phyloP scores from a whole-genome alignment of 2,888 invertebrate genomes.

The Mantis religiosa region DNA sequence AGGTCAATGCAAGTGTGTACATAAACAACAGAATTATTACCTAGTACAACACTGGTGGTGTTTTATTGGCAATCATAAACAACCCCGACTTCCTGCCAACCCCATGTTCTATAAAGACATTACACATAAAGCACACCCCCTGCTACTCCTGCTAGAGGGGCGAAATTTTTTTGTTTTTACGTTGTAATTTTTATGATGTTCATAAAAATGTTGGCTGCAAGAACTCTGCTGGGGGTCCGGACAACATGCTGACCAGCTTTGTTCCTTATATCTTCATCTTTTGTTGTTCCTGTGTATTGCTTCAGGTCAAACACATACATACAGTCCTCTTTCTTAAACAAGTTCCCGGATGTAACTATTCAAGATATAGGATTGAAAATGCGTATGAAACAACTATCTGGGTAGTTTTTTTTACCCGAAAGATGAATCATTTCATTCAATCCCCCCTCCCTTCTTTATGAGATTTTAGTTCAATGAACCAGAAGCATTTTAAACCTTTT shows the following conservation, averaged over 20 bases:
- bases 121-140: neutral
- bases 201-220: neutral
- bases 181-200: neutral
- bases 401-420: too few species aligned
- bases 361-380: too few species aligned
- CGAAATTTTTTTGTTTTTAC: neutral
- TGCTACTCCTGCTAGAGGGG: neutral
- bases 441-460: too few species aligned
- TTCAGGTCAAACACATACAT: too few species aligned
- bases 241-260: neutral
- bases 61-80: neutral
- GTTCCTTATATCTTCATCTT: too few species aligned
- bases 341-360: too few species aligned
- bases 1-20: neutral
- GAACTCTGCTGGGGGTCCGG: neutral
- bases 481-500: too few species aligned
- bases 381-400: too few species aligned
- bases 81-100: neutral
- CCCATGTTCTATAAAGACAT: neutral
- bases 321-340: too few species aligned
- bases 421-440: too few species aligned
- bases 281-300: too few species aligned
- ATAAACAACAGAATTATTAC: neutral
- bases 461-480: too few species aligned
- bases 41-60: neutral